A percentile compares a stretch with the other conserved stretches of the same genome.
phyloP scores from a whole-genome alignment of 2,797 vertebrate genomes.

The Meriones psammophilus region DNA sequence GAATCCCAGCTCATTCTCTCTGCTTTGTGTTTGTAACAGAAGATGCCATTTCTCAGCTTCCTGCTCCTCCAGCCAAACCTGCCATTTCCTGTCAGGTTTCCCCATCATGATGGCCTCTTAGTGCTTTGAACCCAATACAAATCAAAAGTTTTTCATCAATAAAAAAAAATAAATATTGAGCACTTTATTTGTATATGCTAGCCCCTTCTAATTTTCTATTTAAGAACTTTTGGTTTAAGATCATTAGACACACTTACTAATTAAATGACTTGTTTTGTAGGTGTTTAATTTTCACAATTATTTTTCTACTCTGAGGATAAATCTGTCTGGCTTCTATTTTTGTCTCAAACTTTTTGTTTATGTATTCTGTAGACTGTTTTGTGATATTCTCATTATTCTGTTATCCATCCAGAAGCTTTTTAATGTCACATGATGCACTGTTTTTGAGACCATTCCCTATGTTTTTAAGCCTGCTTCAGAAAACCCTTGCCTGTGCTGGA shows the following conservation, averaged over 20 bases:
- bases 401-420: neutral
- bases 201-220: neutral
- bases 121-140: neutral
- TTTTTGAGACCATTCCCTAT: neutral
- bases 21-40: neutral
- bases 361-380: rapidly evolving
- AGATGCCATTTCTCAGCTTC: neutral
- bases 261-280: neutral
- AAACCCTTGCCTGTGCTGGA: neutral
- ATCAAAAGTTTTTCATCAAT: neutral
- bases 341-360: neutral
- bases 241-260: neutral
- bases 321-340: neutral
- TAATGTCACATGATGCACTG: too few species aligned
- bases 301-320: neutral
- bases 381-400: neutral
- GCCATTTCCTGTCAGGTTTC: neutral
- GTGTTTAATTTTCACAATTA: neutral
- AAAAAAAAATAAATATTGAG: neutral
- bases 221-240: neutral
- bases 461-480: neutral
- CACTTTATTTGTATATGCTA: neutral
- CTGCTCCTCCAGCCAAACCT: neutral
- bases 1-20: neutral
- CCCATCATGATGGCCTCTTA: neutral